These are phyloP conservation scores for Prorops nasuta DNA, from an alignment of 1,140 invertebrate genomes.

Conservation along the genomic window DNA sequence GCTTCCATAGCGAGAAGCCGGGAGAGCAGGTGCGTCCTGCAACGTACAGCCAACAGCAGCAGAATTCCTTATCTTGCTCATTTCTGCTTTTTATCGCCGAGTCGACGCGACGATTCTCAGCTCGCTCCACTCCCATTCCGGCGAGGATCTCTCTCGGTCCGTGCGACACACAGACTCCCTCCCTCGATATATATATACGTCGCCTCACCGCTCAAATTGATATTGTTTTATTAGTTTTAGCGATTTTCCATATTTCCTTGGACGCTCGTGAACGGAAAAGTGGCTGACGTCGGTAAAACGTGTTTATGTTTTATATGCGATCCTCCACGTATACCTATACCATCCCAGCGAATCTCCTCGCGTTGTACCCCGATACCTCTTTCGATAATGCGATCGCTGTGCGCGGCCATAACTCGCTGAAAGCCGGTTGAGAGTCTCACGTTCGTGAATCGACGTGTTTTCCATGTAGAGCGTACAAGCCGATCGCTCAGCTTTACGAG, in stretches of 20 bases:
- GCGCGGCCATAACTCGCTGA: background rate
- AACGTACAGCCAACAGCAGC: no score
- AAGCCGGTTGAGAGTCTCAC: conserved; percentile 27
- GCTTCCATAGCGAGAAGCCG: no score
- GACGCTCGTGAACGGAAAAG: background rate
- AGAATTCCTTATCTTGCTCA: no score
- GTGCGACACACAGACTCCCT: no score
- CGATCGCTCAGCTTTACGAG: conserved; percentile 23
- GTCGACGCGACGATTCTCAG: no score
- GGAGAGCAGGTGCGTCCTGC: no score
- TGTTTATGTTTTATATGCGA: background rate
- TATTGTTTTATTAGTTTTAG: no score
- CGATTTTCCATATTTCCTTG: background rate
- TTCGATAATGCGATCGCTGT: conserved; percentile 9
- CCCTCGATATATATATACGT: no score
- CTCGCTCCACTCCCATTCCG: no score
- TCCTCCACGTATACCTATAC: background rate
- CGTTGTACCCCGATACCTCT: background rate
- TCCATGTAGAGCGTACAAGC: conserved; percentile 16
- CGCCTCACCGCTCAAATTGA: no score
- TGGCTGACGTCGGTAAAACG: background rate
- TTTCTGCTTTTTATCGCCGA: no score
- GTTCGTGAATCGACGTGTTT: conserved; percentile 35
- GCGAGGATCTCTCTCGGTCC: no score
- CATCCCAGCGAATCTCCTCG: background rate